Evolutionary conservation across 2,888 invertebrate genomes (phyloP), one percentile per base, ranked within the genome.

Genomic region (Drosophila parthenogenetica): DNA sequence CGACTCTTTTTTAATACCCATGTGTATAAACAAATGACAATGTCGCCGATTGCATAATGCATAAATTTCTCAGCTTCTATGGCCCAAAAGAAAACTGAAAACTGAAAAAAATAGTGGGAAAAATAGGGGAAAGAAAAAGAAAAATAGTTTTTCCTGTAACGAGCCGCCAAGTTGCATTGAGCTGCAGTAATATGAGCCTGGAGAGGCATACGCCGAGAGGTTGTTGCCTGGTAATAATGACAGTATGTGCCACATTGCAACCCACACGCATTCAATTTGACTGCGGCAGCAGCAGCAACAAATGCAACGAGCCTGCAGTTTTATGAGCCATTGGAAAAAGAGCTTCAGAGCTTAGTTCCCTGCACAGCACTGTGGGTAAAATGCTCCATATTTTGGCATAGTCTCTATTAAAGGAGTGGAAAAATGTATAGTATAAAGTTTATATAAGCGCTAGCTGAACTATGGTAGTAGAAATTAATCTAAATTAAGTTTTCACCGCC

Each of bases 241-340:
- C 90, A 90, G 87, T 83, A 90, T 90, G 85, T 90, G 91, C 88
- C 90, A 89, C 82, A 86, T 88, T 79, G 82, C 90, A 88, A 90
- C 91, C 89, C 90, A 91, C 91, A 90, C 86, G 85, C 86, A 88
- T 89, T 88, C 88, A 88, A 86, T 87, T 89, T 89, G 69, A 89
- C 73, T 72, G 74, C 61, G 25, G 29, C 35, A 29, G 13, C 51
- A 49, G 8, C 40, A 49, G 4, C 49, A 53, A 0, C 69, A 74
- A 43, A 53, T 53, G 42, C 58, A 54, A 73, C 11, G 53, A 73
- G 53, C 69, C 69, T 58, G 71, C 74, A 75, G 68, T 80, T 88
- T 86, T 83, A 88, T 85, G 80, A 82, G 80, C 72, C 75, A 73
- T 87, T 86, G 86, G 86, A 78, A 77, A 60, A 64, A 64, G 73